phyloP scores from a whole-genome alignment of 2,797 vertebrate species.

The Podarcis lilfordi region DNA sequence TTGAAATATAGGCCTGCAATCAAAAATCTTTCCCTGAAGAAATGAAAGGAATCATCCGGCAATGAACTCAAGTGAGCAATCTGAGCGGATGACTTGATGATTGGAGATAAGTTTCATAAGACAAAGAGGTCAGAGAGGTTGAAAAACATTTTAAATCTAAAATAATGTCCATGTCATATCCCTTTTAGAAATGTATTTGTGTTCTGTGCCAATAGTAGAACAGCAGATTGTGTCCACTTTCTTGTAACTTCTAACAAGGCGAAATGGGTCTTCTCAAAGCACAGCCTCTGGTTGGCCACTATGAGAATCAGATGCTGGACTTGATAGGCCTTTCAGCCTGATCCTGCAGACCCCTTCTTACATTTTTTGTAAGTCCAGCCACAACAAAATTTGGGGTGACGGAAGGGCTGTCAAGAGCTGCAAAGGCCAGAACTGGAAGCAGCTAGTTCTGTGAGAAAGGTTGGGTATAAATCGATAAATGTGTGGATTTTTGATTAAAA shows the following conservation, averaged over 20 bases:
- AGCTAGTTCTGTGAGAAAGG: background rate
- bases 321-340: no score
- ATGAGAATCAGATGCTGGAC: no score
- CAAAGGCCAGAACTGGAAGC: background rate
- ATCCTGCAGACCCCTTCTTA: no score
- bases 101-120: background rate
- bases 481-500: background rate
- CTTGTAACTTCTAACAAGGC: background rate
- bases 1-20: background rate
- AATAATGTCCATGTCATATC: background rate
- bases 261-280: background rate
- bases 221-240: background rate
- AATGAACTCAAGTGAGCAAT: slow-evolving; percentile 28
- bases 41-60: background rate
- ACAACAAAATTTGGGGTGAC: background rate
- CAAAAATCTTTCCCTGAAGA: slow-evolving; percentile 13
- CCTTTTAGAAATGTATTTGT: background rate
- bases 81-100: background rate
- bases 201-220: background rate
- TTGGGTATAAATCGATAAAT: no score
- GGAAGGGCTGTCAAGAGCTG: background rate
- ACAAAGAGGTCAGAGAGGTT: background rate
- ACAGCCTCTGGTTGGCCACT: no score
- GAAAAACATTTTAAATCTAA: background rate
- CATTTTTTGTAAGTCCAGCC: no score